phyloP scores from a whole-genome alignment of 2,113 vertebrate genomes.

The Hassar affinis region DNA sequence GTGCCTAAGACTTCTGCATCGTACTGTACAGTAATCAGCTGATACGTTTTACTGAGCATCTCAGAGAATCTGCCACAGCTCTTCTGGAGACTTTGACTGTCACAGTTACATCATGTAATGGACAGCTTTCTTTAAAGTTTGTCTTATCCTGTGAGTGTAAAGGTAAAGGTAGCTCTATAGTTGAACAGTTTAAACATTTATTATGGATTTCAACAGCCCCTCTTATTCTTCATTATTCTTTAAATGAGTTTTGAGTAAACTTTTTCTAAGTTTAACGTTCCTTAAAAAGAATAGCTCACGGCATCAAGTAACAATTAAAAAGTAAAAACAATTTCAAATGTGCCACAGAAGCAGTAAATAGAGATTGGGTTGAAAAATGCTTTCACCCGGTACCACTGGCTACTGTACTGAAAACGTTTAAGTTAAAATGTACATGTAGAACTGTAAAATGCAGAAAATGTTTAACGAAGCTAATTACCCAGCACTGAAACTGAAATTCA shows the following conservation, averaged over 20 bases:
- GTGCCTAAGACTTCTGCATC: too few relatives aligned
- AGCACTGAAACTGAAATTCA: not conserved
- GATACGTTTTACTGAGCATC: too few relatives aligned
- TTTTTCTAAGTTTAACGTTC: not conserved
- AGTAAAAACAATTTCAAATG: not conserved
- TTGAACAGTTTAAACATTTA: not conserved
- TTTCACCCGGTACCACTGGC: not conserved
- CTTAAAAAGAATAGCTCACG: not conserved
- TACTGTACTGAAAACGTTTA: not conserved
- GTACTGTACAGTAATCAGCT: too few relatives aligned
- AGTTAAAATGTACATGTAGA: not conserved
- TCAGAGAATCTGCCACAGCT: too few relatives aligned
- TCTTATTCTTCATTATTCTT: not conserved
- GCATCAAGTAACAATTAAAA: not conserved
- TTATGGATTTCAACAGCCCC: not conserved
- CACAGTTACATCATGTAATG: not conserved
- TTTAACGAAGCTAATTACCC: not conserved
- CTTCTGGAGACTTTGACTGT: too few relatives aligned
- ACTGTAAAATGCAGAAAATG: not conserved
- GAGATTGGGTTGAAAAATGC: not conserved
- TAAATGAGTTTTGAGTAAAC: not conserved
- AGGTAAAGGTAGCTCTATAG: not conserved
- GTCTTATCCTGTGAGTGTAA: too few relatives aligned
- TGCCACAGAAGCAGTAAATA: not conserved
- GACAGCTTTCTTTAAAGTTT: not conserved